Percentiles rank a stretch among this genome's conserved stretches.
These are phyloP conservation scores for Hemitrygon akajei DNA, from an alignment of 2,797 vertebrate genomes.

Conservation along the genomic window DNA sequence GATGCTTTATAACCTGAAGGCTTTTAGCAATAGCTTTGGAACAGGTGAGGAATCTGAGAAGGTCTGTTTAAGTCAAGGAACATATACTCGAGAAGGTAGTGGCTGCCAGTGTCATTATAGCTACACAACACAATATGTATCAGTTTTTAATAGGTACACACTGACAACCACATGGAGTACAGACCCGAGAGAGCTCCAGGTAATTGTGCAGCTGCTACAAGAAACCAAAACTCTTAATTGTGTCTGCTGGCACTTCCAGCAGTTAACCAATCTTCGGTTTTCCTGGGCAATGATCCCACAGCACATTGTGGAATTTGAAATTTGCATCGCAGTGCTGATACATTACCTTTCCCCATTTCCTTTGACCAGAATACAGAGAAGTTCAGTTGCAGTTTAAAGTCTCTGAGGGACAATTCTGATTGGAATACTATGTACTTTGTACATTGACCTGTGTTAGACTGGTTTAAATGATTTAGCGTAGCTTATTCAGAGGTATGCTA, in stretches of 20 bases:
- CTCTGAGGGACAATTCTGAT: slow-evolving; percentile 9
- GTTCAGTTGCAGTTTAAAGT: slow-evolving; percentile 25
- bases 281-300: slow-evolving; percentile 16
- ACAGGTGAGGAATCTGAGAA: background rate
- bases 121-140: slow-evolving; percentile 17
- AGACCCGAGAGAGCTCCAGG: background rate
- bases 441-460: background rate
- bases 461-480: background rate
- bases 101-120: slow-evolving; percentile 29
- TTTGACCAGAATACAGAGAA: slow-evolving; percentile 11
- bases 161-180: slow-evolving; percentile 27
- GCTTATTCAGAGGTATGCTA: slow-evolving; percentile 5
- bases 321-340: background rate
- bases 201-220: slow-evolving; percentile 27
- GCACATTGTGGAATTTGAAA: slow-evolving; percentile 24
- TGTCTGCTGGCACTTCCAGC: slow-evolving; percentile 22
- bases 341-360: slow-evolving; percentile 25
- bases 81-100: slow-evolving; percentile 8
- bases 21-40: slow-evolving; percentile 16
- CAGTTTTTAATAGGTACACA: slow-evolving; percentile 32
- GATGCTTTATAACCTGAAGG: background rate
- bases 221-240: slow-evolving; percentile 30
- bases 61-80: background rate
- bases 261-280: background rate
- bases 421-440: slow-evolving; percentile 15